Evolutionary conservation across 2,888 invertebrate species (phyloP), one percentile per base, ranked within the genome.

Genomic region (Apeira syringaria): DNA sequence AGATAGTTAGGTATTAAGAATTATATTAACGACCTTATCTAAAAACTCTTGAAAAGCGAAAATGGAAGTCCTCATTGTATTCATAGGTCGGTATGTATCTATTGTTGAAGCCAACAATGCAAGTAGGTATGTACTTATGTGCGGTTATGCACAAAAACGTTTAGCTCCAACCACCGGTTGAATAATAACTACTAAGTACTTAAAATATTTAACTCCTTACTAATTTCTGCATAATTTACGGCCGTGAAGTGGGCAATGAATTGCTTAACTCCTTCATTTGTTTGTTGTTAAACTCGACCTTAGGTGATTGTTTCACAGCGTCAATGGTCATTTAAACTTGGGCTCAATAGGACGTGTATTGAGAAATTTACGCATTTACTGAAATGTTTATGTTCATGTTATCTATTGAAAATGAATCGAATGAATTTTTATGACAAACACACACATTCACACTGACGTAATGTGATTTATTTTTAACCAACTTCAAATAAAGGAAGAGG

Each of bases 51-150:
- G n/a, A n/a, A n/a, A n/a, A n/a, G n/a, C n/a, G 37, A 28, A 29
- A 41, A 29, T 12, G 15, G 12, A 20, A 37, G 12, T 37, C 15
- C 27, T 36, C 27, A 13, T 13, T 5, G 25, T 26, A 26, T 29
- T 34, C 25, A n/a, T 11, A 15, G n/a, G n/a, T n/a, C 15, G 4
- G 15, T 15, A 15, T 4, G 3, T 7, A 18, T 20, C 31, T 31
- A 45, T 46, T 46, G 45, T 40, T 27, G 4, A 24, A 17, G 9
- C 35, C 17, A 18, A 46, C 46, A 46, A 46, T 46, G 40, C 31
- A 20, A 26, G 31, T 30, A 22, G 38, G 15, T 30, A 22, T 39
- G 15, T 28, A 7, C 7, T 20, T 15, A 15, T 15, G 15, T 39
- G 44, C 37, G 26, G 39, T 30, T 38, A 35, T 35, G 31, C 18